Conservation (phyloP, 2,888 invertebrate species). For the Ctena decussata region DNA sequence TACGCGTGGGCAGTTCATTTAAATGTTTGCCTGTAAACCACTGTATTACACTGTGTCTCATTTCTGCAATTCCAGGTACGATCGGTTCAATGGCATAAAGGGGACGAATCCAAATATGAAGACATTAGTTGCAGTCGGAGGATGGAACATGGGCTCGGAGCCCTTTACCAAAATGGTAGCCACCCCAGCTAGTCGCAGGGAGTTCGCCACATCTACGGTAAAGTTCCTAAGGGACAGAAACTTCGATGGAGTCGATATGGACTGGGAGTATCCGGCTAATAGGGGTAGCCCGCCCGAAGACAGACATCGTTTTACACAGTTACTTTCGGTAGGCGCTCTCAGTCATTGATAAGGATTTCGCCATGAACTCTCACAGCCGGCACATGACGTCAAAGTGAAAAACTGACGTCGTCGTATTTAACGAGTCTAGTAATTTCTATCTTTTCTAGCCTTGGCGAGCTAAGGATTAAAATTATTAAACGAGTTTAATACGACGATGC, state of each 20-base stretch:
- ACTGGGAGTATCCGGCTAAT: conserved; percentile 95
- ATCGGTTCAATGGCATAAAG: conserved; percentile 91
- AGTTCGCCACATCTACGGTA: conserved; percentile 78
- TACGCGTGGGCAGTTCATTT: no score
- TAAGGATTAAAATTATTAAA: no score
- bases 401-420: no score
- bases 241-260: conserved; percentile 95
- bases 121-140: conserved; percentile 94
- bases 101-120: conserved; percentile 91
- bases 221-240: conserved; percentile 86
- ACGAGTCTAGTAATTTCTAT: no score
- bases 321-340: conserved; percentile 69
- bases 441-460: no score
- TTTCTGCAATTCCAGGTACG: conserved; percentile 90
- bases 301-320: conserved; percentile 76
- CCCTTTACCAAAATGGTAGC: conserved; percentile 85
- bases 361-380: no score
- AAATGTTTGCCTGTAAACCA: no score
- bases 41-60: no score
- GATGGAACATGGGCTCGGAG: conserved; percentile 96
- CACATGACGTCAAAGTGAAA: no score
- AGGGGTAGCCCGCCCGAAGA: conserved; percentile 83
- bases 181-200: conserved; percentile 70
- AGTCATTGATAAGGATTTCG: no score
- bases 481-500: no score